A percentile compares a stretch with the other conserved stretches of the same genome.
phyloP scores from a whole-genome alignment of 2,113 vertebrate genomes.

The Scortum barcoo region DNA sequence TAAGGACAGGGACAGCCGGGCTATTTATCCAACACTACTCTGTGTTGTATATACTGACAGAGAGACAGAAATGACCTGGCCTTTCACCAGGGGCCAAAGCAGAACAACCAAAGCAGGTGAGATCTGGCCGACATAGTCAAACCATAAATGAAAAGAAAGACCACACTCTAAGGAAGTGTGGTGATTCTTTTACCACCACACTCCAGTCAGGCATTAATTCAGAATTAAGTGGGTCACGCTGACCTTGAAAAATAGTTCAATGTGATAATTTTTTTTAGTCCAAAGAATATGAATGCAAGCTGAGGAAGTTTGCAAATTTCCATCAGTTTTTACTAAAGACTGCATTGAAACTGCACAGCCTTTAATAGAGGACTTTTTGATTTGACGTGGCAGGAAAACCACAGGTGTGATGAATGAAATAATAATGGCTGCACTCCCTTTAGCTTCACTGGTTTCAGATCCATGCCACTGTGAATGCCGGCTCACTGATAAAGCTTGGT shows the following conservation, averaged over 20 bases:
- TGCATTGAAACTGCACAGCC: too few relatives aligned
- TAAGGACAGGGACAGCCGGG: conserved; percentile 18
- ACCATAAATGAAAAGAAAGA: conserved; percentile 1
- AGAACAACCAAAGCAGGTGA: conserved; percentile 33
- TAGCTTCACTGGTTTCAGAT: conserved; percentile 5
- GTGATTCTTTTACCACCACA: background rate
- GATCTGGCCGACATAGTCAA: background rate
- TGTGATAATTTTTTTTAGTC: background rate
- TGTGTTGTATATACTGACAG: conserved; percentile 58
- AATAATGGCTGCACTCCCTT: background rate
- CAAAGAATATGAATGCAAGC: background rate
- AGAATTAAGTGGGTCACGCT: background rate
- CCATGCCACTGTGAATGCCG: background rate
- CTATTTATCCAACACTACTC: conserved; percentile 70
- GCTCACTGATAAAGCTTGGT: background rate
- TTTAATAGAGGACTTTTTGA: background rate
- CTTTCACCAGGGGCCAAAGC: conserved; percentile 18
- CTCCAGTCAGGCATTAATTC: background rate
- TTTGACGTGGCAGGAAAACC: background rate
- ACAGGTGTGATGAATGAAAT: background rate
- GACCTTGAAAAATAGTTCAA: background rate
- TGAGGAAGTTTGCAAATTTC: background rate
- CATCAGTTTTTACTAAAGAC: background rate
- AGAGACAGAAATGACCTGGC: conserved; percentile 4
- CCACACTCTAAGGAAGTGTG: background rate